Evolutionary conservation across 2,797 vertebrate genomes (phyloP).

Genomic region (Xiphorhynchus erythropygius): DNA sequence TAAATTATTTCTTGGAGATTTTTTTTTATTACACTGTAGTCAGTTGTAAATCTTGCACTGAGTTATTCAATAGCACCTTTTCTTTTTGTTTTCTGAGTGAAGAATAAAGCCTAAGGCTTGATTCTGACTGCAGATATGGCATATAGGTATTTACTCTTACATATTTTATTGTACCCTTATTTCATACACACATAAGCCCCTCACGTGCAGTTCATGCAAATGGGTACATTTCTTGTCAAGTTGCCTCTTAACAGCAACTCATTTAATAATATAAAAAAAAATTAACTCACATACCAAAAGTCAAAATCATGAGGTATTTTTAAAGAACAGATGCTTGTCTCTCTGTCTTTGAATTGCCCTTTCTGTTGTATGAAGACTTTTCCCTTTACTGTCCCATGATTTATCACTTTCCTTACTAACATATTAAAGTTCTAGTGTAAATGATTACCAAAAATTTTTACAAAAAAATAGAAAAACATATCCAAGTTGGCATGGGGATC

Average conservation of each 20-base stretch:
- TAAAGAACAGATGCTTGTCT: background rate
- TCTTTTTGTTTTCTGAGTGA: background rate
- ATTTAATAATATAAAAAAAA: background rate
- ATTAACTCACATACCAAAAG: background rate
- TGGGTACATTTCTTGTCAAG: background rate
- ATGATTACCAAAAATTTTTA: background rate
- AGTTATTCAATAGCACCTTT: constrained; percentile 17
- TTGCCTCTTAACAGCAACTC: background rate
- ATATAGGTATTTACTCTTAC: background rate
- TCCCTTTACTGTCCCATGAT: background rate
- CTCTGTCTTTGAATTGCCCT: background rate
- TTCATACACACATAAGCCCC: background rate
- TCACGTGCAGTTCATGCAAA: background rate
- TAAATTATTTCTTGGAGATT: background rate
- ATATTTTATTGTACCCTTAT: background rate
- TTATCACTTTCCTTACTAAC: background rate
- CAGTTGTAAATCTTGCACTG: constrained; percentile 43
- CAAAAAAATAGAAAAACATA: background rate
- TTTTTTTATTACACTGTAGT: background rate
- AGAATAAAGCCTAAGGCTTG: constrained; percentile 49
- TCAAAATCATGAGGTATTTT: background rate
- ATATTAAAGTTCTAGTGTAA: background rate
- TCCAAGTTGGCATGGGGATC: background rate
- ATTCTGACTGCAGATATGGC: constrained; percentile 39
- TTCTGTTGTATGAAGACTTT: background rate